phyloP scores from a whole-genome alignment of 2,797 vertebrate genomes.

The Pampus argenteus region DNA sequence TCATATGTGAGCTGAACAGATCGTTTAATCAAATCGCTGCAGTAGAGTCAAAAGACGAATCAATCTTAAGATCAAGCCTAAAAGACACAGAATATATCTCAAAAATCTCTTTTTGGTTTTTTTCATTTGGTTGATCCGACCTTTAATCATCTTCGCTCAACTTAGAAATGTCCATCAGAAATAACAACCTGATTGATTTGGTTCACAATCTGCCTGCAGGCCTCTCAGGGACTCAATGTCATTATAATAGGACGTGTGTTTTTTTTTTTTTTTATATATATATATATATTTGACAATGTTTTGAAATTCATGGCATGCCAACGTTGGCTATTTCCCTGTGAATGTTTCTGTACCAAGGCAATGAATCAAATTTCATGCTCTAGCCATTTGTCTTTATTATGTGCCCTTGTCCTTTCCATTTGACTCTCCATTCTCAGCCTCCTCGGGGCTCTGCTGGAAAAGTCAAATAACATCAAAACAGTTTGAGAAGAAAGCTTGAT shows the following conservation, averaged over 20 bases:
- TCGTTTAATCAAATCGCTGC: not conserved
- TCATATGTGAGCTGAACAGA: not conserved
- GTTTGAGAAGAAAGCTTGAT: constrained; percentile 65
- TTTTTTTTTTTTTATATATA: constrained; percentile 44
- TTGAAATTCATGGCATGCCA: constrained; percentile 81
- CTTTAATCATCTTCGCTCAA: constrained; percentile 3
- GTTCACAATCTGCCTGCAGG: constrained; percentile 46
- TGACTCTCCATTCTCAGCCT: constrained; percentile 68
- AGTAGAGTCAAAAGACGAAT: not conserved
- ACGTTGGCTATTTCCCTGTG: constrained; percentile 73
- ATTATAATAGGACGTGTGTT: constrained; percentile 69
- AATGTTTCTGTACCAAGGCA: constrained; percentile 79
- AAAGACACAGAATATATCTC: not conserved
- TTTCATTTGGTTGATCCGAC: not conserved
- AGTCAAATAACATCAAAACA: constrained; percentile 80
- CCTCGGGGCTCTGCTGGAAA: constrained; percentile 70
- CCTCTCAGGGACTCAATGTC: constrained; percentile 66
- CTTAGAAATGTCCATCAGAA: constrained; percentile 50
- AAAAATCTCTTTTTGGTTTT: not conserved
- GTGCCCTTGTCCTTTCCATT: constrained; percentile 82
- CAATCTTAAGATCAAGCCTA: not conserved
- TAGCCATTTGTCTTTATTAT: constrained; percentile 87
- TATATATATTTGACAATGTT: constrained; percentile 78
- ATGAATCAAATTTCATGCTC: constrained; percentile 86
- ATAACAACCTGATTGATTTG: constrained; percentile 60